Evolutionary conservation across 2,888 invertebrate species (phyloP).

Genomic region (Belgica antarctica): DNA sequence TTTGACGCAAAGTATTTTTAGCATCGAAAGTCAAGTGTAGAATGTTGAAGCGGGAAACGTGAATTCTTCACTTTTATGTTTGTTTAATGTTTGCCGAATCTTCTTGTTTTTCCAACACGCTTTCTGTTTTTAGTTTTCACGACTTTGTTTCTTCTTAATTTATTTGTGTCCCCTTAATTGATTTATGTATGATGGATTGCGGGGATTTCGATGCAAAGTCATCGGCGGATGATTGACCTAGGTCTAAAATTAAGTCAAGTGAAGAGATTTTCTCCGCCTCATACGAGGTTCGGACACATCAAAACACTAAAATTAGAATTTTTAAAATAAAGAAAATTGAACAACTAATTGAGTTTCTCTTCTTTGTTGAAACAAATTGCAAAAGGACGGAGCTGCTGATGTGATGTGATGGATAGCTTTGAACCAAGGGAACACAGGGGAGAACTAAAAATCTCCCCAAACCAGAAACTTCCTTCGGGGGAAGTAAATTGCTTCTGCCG

Average conservation of each 20-base stretch:
- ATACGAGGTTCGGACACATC: too few relatives aligned
- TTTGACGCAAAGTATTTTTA: neutral
- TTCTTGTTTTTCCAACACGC: too few relatives aligned
- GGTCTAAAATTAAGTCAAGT: neutral
- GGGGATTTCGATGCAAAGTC: neutral
- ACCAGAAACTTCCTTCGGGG: too few relatives aligned
- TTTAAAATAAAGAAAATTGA: neutral
- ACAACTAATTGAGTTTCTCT: neutral
- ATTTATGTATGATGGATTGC: neutral
- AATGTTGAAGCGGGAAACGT: neutral
- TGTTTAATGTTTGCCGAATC: neutral
- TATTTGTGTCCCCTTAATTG: neutral
- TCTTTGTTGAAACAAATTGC: too few relatives aligned
- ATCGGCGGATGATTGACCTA: neutral
- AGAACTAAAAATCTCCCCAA: too few relatives aligned
- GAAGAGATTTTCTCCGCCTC: neutral
- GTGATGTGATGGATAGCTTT: too few relatives aligned
- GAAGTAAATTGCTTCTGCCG: too few relatives aligned
- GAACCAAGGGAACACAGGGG: too few relatives aligned
- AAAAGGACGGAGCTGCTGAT: too few relatives aligned
- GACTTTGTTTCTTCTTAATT: neutral
- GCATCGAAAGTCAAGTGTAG: conserved; percentile 1
- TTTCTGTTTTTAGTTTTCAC: conserved; percentile 15
- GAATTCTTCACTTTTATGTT: conserved; percentile 19
- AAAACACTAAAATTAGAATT: neutral